A percentile compares a stretch with the other conserved stretches of the same genome.
phyloP scores from a whole-genome alignment of 2,113 vertebrate genomes.

The Thomomys bottae region DNA sequence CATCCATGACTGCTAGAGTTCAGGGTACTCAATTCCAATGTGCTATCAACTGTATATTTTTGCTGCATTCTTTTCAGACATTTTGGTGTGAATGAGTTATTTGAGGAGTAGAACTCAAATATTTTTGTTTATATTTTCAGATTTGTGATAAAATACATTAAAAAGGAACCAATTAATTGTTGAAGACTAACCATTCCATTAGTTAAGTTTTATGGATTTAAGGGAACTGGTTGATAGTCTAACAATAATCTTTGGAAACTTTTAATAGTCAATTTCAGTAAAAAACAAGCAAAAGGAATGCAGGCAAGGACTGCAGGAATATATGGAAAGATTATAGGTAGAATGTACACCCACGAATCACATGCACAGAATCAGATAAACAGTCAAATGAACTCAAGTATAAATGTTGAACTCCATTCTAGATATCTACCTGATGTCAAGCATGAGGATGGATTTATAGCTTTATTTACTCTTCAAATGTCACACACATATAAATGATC shows the following conservation, averaged over 20 bases:
- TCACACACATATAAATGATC: not conserved
- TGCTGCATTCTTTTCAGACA: slow-evolving; percentile 53
- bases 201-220: slow-evolving; percentile 33
- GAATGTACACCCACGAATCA: not conserved
- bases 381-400: not conserved
- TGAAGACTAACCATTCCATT: too few relatives aligned
- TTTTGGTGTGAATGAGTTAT: slow-evolving; percentile 63
- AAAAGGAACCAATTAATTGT: slow-evolving; percentile 28
- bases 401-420: not conserved
- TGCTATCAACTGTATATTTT: slow-evolving; percentile 61
- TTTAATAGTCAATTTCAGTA: slow-evolving; percentile 35
- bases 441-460: not conserved
- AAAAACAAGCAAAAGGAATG: not conserved
- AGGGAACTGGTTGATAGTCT: slow-evolving; percentile 31
- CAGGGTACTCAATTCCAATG: slow-evolving; percentile 56
- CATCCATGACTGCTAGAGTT: slow-evolving; percentile 47
- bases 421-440: not conserved
- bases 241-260: not conserved
- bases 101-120: not conserved
- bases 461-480: not conserved
- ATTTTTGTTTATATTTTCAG: not conserved
- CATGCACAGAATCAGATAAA: not conserved
- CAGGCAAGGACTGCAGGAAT: not conserved
- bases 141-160: not conserved
- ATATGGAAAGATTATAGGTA: not conserved